phyloP scores from a whole-genome alignment of 2,797 vertebrate species.

The Diglossa cyanea region DNA sequence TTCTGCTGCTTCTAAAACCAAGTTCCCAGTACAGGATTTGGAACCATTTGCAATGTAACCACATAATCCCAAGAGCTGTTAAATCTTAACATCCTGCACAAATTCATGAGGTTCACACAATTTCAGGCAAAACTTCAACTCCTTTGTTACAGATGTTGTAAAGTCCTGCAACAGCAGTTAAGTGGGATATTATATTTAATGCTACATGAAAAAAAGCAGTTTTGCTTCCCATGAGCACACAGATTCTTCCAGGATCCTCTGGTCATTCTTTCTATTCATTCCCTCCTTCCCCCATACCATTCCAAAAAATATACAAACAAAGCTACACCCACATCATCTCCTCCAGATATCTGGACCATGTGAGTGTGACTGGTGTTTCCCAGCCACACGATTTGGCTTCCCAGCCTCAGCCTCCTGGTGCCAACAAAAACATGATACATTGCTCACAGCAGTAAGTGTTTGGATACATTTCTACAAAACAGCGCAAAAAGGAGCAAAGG shows the following conservation, averaged over 20 bases:
- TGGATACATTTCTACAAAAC: background rate
- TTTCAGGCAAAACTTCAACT: background rate
- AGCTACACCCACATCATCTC: slow-evolving; percentile 25
- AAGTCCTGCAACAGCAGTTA: background rate
- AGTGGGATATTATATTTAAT: background rate
- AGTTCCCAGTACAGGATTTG: background rate
- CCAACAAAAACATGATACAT: slow-evolving; percentile 20
- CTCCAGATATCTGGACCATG: background rate
- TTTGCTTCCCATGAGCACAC: background rate
- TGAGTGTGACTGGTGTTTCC: slow-evolving; percentile 17
- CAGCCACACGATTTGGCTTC: background rate
- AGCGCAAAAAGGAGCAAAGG: background rate
- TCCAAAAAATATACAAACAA: slow-evolving; percentile 9
- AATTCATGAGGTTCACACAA: background rate
- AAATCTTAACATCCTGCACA: background rate
- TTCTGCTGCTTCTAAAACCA: background rate
- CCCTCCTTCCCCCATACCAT: background rate
- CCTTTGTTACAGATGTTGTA: background rate
- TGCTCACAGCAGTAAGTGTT: background rate
- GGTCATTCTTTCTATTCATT: background rate
- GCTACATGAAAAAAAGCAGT: background rate
- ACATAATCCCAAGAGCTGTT: background rate
- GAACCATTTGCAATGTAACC: background rate
- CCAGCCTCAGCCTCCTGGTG: background rate
- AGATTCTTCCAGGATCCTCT: background rate